A percentile compares a stretch with the other conserved stretches of the same genome.
Evolutionary conservation across 1,140 invertebrate species (phyloP).

Genomic region (Rhopalosiphum padi): DNA sequence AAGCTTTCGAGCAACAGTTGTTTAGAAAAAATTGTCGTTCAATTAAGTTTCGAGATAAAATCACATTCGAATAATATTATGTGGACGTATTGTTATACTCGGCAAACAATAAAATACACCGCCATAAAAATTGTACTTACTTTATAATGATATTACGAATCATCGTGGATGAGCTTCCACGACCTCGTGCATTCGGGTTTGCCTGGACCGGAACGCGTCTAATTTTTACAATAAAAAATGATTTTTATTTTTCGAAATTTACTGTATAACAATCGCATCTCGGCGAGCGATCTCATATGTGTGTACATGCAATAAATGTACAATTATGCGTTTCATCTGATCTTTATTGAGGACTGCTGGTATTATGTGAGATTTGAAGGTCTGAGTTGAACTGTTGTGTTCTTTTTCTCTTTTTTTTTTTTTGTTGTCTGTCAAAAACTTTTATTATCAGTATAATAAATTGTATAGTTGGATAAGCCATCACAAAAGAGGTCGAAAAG

Average conservation of each 20-base stretch:
- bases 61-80: not conserved
- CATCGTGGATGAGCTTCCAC: too few species aligned
- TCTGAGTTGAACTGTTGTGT: not conserved
- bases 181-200: not conserved
- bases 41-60: not conserved
- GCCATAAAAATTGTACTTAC: not conserved
- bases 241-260: not conserved
- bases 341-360: not conserved
- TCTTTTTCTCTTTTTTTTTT: not conserved
- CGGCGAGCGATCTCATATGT: not conserved
- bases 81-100: not conserved
- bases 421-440: not conserved
- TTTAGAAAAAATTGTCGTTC: not conserved
- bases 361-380: too few species aligned
- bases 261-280: too few species aligned
- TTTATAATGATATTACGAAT: not conserved
- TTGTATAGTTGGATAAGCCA: not conserved
- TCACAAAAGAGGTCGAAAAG: not conserved
- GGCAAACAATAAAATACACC: not conserved
- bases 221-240: not conserved
- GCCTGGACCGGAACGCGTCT: too few species aligned
- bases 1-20: not conserved
- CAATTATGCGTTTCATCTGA: not conserved
- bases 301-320: not conserved
- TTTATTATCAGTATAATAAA: slow-evolving; percentile 3